Percentiles rank a stretch among this genome's conserved stretches.
These are phyloP conservation scores for Lithodes maja DNA, from an alignment of 2,888 invertebrate species.

Conservation along the genomic window DNA sequence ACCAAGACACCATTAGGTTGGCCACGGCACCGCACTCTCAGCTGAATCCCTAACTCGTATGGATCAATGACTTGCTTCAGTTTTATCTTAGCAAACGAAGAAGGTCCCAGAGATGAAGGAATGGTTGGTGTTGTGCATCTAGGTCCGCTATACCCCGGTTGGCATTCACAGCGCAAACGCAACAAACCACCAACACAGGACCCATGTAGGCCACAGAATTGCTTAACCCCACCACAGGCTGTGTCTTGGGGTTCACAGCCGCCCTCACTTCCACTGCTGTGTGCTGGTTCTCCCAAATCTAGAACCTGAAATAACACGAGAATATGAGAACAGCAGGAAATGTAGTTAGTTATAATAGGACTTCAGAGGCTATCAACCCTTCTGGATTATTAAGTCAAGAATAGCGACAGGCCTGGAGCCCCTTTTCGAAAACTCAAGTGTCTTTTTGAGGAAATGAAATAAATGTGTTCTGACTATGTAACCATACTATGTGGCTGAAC, in stretches of 20 bases:
- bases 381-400: too few species aligned
- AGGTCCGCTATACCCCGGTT: constrained; percentile 40
- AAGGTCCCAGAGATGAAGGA: constrained; percentile 21
- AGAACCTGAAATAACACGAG: background rate
- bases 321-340: too few species aligned
- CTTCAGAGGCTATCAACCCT: too few species aligned
- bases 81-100: constrained; percentile 43
- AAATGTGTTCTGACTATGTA: too few species aligned
- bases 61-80: constrained; percentile 43
- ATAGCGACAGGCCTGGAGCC: too few species aligned
- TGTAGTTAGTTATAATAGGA: too few species aligned
- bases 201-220: background rate
- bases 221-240: background rate
- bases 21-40: constrained; percentile 33
- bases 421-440: too few species aligned
- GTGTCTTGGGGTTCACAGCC: constrained; percentile 4
- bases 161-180: background rate
- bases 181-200: background rate
- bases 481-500: too few species aligned
- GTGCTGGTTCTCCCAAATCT: constrained; percentile 13
- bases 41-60: constrained; percentile 36
- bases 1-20: constrained; percentile 18
- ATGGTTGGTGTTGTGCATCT: constrained; percentile 19
- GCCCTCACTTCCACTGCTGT: background rate
- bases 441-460: too few species aligned